Base-by-base conservation (phyloP, 1,140 invertebrate species). In the Stratiolaelaps scimitus region DNA sequence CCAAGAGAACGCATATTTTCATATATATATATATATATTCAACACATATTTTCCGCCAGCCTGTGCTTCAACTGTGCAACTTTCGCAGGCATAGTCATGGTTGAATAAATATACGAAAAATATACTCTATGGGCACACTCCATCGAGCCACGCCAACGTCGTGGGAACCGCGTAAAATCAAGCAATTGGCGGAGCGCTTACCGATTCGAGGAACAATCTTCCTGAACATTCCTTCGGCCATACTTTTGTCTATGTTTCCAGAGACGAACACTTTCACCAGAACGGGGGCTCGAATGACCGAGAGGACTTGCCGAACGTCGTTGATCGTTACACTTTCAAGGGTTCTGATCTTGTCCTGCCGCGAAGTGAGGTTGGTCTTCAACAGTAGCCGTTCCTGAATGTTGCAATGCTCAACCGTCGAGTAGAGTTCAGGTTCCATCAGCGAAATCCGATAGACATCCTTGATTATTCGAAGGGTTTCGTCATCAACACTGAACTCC, bases 211-310 rank as follows among this genome's bases (percentile, higher is more conserved):
- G 53, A 60, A 34, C 53, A 34, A 60, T 60, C 20, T 17, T 26
- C 26, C 15, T 34, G 23, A 60, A 60, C 53, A 60, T 60, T 60
- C 26, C 53, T 23, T 60, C 53, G 1, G 53, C 53, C 17, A 34
- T 26, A 15, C 15, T 5, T 34, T 26, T 60, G 1, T 26, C 26
- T 26, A 60, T 60, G 23, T 60, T 60, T 34, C 53, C 53, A 17
- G 53, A 60, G 53, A 60, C 53, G 23, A 60, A 60, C 13, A 60
- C 53, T 60, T 60, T 60, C 17, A 60, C 53, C 4, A 60, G 20
- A 5, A 15, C 26, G 53, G 53, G 53, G 2, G 17, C 10, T 26
- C 53, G 26, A 17, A 60, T 26, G 2, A 26, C 10, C 34, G 53
- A 17, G 15, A 60, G 53, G 2, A 60, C 15, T 29, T 26, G 26